Conservation (phyloP, 1,140 invertebrate species). For the Drosophila pseudoananassae region DNA sequence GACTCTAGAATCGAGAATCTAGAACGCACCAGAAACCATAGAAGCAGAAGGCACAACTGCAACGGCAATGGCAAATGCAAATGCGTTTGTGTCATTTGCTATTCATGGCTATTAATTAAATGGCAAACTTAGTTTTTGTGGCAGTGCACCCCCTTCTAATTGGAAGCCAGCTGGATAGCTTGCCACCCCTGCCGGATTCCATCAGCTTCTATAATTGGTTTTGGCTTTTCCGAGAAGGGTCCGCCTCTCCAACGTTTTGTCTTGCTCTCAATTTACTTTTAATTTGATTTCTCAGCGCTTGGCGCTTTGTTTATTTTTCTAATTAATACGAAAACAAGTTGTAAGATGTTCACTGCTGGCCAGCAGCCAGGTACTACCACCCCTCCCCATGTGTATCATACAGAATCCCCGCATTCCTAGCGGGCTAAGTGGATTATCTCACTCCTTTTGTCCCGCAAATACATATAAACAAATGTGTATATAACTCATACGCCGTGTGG, state of each 20-base stretch:
- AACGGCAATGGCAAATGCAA: conserved; percentile 29
- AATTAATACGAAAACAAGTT: conserved; percentile 69
- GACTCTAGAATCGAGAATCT: conserved; percentile 25
- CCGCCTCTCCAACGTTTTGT: background rate
- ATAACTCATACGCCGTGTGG: conserved; percentile 50
- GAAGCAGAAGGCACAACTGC: background rate
- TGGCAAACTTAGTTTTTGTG: conserved; percentile 21
- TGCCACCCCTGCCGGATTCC: conserved; percentile 10
- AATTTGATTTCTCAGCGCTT: conserved; percentile 63
- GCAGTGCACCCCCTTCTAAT: conserved; percentile 19
- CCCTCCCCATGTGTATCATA: background rate
- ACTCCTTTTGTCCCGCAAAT: background rate
- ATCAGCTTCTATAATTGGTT: conserved; percentile 52
- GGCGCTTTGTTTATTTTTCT: conserved; percentile 57
- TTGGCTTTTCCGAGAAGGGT: conserved; percentile 35
- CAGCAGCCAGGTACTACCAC: conserved; percentile 47
- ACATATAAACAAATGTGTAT: conserved; percentile 10
- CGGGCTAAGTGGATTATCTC: conserved; percentile 43
- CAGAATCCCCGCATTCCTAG: conserved; percentile 14
- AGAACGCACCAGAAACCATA: conserved; percentile 10
- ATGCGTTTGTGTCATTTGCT: conserved; percentile 64
- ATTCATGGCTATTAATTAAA: conserved; percentile 75
- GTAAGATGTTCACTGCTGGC: conserved; percentile 37
- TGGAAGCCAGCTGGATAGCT: conserved; percentile 11
- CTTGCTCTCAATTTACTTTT: conserved; percentile 59